These are phyloP conservation scores for Caracal caracal DNA, from an alignment of 2,113 vertebrate genomes.

Conservation along the genomic window DNA sequence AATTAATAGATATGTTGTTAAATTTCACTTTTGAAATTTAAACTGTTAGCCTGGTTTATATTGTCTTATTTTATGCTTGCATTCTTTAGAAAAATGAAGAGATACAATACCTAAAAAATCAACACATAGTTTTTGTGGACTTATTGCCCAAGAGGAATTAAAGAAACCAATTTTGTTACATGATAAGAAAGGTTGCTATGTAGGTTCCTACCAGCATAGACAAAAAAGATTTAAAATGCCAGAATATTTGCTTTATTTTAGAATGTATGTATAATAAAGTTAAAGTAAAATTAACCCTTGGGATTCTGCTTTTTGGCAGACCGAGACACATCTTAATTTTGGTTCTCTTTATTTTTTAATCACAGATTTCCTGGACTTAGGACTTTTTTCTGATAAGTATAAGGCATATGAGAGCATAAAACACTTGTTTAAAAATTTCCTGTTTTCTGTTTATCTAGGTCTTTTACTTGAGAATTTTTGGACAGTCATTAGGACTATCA, in stretches of 20 bases:
- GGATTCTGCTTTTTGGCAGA: background rate
- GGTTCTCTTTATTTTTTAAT: conserved; percentile 18
- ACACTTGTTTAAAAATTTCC: conserved; percentile 8
- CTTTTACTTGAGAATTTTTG: background rate
- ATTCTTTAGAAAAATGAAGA: conserved; percentile 55
- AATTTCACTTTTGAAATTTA: conserved; percentile 28
- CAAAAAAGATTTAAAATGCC: background rate
- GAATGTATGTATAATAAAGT: background rate
- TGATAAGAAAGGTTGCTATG: background rate
- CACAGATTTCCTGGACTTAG: conserved; percentile 2
- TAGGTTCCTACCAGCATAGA: background rate
- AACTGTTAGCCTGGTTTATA: background rate
- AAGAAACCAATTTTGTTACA: background rate
- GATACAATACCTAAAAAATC: background rate
- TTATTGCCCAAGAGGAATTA: background rate
- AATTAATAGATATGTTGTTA: background rate
- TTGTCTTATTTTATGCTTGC: background rate
- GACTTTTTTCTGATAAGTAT: background rate
- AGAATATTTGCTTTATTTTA: conserved; percentile 38
- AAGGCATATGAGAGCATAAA: conserved; percentile 25
- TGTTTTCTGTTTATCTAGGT: conserved; percentile 11
- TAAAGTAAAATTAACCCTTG: background rate
- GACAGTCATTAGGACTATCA: background rate
- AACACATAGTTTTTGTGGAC: background rate
- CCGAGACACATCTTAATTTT: background rate